Evolutionary conservation across 2,888 invertebrate species (phyloP), one percentile per base, ranked within the genome.

Genomic region (Lithophane socia): DNA sequence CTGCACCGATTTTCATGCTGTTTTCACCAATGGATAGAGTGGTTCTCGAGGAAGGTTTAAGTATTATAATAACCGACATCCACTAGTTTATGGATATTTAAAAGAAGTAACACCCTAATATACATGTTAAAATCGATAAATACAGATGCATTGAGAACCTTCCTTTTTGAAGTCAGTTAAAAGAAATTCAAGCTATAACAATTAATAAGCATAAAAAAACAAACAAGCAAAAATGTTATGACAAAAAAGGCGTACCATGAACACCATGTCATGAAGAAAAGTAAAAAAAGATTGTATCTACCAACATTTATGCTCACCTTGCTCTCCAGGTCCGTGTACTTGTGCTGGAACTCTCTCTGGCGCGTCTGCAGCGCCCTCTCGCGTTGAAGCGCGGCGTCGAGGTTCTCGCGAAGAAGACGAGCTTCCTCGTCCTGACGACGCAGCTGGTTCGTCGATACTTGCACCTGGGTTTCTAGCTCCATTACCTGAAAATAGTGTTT

Each of bases 391-490:
- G 98, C 98, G 71, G 97, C 96, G 88, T 99, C 99, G 29, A 99
- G 94, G 81, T 98, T 98, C 80, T 99, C 99, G 64, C 98, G 97
- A 74, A 99, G 96, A 90, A 97, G 97, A 91, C 99, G 98, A 89
- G 99, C 98, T 92, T 99, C 99, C 80, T 99, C 99, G 90, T 99
- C 99, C 94, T 99, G 99, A 16, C 99, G 97, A 60, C 98, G 97
- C 83, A 99, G 94, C 93, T 99, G 99, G 94, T 99, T 99, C 44
- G 98, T 98, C 80, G 98, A 98, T 1, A 99, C 98, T 93, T 99
- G 98, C 65, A 99, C 98, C 93, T 99, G 99, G 2, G 99, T 99
- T 94, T 99, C 99, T 69, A 99, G 97, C 94, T 99, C 99, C 99
- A 99, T 98, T 0, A 98, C 98, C 97, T 68, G 16, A 12, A 63